Evolutionary conservation across 2,888 invertebrate species (phyloP).

Genomic region (Eupeodes luniger): DNA sequence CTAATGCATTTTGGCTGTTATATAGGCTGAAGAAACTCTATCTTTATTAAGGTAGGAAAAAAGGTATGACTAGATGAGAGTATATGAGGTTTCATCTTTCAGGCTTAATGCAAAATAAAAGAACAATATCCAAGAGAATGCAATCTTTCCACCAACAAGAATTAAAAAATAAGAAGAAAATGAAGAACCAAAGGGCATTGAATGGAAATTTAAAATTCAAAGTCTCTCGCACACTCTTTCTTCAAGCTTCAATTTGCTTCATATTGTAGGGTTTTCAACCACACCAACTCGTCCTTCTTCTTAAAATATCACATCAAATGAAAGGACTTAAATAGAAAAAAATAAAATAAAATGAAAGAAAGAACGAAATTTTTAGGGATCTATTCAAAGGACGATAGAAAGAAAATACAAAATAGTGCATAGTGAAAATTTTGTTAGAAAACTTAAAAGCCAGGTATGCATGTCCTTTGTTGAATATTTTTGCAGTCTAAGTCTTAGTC

Average conservation of each 20-base stretch:
- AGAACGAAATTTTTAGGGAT: not conserved
- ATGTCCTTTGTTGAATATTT: constrained; percentile 55
- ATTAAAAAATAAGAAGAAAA: not conserved
- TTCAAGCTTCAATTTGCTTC: not conserved
- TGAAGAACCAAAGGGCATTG: not conserved
- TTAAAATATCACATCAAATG: constrained; percentile 14
- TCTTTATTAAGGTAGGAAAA: not conserved
- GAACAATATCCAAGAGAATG: constrained; percentile 51
- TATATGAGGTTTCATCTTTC: constrained; percentile 19
- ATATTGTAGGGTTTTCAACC: not conserved
- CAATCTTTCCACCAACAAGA: constrained; percentile 29
- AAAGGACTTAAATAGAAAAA: not conserved
- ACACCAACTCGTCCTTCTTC: constrained; percentile 7
- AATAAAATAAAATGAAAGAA: not conserved
- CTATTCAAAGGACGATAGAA: constrained; percentile 15
- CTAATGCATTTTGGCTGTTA: constrained; percentile 26
- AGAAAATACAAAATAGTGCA: constrained; percentile 13
- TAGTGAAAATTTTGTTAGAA: constrained; percentile 27
- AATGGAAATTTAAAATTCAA: constrained; percentile 49
- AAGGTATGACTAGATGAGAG: no score
- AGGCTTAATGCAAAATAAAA: constrained; percentile 21
- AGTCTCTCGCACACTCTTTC: constrained; percentile 4
- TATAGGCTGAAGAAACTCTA: constrained; percentile 32
- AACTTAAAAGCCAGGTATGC: constrained; percentile 43
- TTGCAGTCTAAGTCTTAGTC: constrained; percentile 6